Conservation (phyloP, 2,797 vertebrate genomes). For the Labeo calbasu region DNA sequence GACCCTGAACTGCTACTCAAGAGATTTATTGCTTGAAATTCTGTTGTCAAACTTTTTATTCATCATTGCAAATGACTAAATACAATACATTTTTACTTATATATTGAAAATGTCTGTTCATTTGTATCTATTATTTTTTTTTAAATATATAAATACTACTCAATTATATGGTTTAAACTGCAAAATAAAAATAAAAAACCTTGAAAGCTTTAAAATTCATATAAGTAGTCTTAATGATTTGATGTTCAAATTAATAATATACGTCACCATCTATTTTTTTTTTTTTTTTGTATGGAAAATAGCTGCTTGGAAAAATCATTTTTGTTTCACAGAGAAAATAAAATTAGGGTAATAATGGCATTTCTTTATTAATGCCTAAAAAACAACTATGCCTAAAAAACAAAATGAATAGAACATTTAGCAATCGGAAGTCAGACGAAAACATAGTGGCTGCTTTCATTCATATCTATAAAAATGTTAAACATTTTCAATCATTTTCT, state of each 20-base stretch:
- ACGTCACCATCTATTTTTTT: background rate
- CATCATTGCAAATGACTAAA: conserved; percentile 6
- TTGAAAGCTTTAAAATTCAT: background rate
- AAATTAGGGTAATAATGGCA: background rate
- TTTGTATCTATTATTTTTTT: background rate
- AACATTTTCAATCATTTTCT: background rate
- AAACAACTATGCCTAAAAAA: background rate
- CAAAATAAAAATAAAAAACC: background rate
- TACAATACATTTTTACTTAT: background rate
- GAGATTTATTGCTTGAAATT: conserved; percentile 17
- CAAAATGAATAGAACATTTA: background rate
- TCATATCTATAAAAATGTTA: conserved; percentile 6
- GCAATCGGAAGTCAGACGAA: background rate
- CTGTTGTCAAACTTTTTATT: background rate
- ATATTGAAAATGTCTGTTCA: background rate
- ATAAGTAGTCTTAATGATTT: background rate
- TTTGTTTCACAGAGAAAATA: background rate
- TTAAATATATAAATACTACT: too few species aligned
- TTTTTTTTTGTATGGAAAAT: background rate
- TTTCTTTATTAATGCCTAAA: too few species aligned
- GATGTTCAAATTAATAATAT: background rate
- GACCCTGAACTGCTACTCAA: background rate
- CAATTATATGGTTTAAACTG: background rate
- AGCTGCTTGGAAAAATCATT: background rate
- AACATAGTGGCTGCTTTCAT: background rate